Percentiles rank a stretch among this genome's conserved stretches.
These are phyloP conservation scores for Ptychoptera albimana DNA, from an alignment of 2,888 invertebrate genomes.

Conservation along the genomic window DNA sequence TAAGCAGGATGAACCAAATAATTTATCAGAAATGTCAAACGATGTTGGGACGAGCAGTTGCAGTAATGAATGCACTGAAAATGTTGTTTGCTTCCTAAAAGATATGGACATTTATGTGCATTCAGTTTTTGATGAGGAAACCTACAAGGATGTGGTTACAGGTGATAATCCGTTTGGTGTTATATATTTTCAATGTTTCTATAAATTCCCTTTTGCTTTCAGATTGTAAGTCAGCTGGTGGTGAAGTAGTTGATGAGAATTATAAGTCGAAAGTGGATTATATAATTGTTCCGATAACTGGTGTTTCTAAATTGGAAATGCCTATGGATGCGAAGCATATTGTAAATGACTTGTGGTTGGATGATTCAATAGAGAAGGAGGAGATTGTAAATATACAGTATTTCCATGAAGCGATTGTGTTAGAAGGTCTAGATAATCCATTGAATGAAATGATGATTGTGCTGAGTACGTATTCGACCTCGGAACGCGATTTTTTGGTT, in stretches of 20 bases:
- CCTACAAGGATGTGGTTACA: constrained; percentile 22
- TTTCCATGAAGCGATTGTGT: constrained; percentile 51
- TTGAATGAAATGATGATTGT: constrained; percentile 58
- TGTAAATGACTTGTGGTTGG: constrained; percentile 26
- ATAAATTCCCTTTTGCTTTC: constrained; percentile 11
- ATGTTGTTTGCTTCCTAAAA: constrained; percentile 10
- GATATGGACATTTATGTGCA: constrained; percentile 28
- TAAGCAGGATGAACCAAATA: constrained; percentile 6
- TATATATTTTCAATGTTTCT: no score
- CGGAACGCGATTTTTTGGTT: constrained; percentile 58
- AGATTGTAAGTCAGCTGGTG: constrained; percentile 38
- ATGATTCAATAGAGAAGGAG: constrained; percentile 34
- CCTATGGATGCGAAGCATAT: constrained; percentile 17
- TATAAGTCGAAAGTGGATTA: constrained; percentile 44
- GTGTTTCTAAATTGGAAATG: constrained; percentile 17
- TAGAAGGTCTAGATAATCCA: constrained; percentile 32
- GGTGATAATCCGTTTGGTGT: no score
- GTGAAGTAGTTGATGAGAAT: constrained; percentile 33
- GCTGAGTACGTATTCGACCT: constrained; percentile 57
- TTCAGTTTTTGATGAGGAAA: constrained; percentile 29
- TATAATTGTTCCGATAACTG: constrained; percentile 38
- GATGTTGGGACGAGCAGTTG: not conserved
- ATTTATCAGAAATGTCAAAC: not conserved
- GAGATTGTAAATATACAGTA: constrained; percentile 45
- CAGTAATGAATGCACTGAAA: not conserved